A percentile compares a stretch with the other conserved stretches of the same genome.
Evolutionary conservation across 2,113 vertebrate genomes (phyloP).

Genomic region (Daubentonia madagascariensis): DNA sequence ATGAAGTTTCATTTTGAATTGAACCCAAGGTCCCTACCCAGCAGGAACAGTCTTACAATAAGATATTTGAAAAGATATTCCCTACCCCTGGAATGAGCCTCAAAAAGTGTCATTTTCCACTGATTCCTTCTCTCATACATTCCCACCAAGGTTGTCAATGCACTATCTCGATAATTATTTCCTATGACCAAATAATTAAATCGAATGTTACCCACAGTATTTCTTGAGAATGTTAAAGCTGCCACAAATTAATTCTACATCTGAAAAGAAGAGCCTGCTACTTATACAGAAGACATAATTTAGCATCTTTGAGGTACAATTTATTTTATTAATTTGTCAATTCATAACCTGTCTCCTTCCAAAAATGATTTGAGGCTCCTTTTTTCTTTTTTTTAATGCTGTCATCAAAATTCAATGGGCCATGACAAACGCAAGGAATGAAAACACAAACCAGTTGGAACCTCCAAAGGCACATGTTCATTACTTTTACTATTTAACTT

Average conservation of each 20-base stretch:
- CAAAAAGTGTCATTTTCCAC: not conserved
- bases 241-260: not conserved
- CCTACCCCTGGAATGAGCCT: too few species aligned
- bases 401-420: constrained; percentile 59
- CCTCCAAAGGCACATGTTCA: constrained; percentile 55
- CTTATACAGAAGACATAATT: not conserved
- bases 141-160: not conserved
- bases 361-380: constrained; percentile 13
- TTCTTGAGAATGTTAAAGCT: not conserved
- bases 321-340: constrained; percentile 30
- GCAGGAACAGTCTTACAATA: not conserved
- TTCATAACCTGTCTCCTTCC: not conserved
- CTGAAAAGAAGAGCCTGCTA: not conserved
- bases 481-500: constrained; percentile 76
- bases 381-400: not conserved
- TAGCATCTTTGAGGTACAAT: not conserved
- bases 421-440: constrained; percentile 15
- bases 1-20: not conserved
- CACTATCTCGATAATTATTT: not conserved
- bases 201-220: not conserved
- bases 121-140: not conserved
- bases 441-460: constrained; percentile 60
- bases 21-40: not conserved
- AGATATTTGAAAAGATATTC: not conserved
- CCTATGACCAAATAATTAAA: not conserved